These are phyloP conservation scores for Chrysocyon brachyurus DNA, from an alignment of 2,797 vertebrate genomes.

Conservation along the genomic window DNA sequence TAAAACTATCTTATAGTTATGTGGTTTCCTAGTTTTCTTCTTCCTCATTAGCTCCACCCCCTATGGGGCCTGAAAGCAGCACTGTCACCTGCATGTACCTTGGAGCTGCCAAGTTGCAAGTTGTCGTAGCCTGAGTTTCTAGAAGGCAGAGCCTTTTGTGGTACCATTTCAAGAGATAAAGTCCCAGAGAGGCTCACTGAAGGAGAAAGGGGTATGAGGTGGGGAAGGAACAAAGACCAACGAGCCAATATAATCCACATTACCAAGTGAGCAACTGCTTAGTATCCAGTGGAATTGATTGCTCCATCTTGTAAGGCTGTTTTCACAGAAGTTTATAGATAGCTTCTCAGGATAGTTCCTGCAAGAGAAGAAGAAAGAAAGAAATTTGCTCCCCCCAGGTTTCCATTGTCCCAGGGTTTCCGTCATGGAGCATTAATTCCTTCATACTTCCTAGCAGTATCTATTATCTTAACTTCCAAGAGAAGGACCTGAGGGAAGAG, in stretches of 20 bases:
- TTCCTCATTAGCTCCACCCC: neutral
- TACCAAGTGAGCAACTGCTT: neutral
- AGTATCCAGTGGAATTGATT: neutral
- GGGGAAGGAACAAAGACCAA: neutral
- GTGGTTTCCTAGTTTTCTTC: neutral
- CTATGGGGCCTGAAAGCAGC: neutral
- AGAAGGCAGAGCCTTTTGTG: neutral
- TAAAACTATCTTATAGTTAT: neutral
- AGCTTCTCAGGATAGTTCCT: neutral
- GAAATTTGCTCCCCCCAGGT: neutral
- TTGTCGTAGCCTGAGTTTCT: neutral
- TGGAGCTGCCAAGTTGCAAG: neutral
- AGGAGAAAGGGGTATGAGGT: neutral
- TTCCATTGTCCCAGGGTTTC: neutral
- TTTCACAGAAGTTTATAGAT: neutral
- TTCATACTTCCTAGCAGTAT: neutral
- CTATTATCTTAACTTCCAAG: neutral
- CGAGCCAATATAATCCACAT: neutral
- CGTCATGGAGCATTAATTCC: accelerated
- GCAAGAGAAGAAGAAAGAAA: neutral
- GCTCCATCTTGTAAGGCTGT: neutral
- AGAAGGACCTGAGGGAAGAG: neutral
- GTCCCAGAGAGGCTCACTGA: neutral
- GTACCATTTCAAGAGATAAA: neutral
- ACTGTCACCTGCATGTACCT: no score